Evolutionary conservation across 2,113 vertebrate genomes (phyloP).

Genomic region (Tachysurus fulvidraco): DNA sequence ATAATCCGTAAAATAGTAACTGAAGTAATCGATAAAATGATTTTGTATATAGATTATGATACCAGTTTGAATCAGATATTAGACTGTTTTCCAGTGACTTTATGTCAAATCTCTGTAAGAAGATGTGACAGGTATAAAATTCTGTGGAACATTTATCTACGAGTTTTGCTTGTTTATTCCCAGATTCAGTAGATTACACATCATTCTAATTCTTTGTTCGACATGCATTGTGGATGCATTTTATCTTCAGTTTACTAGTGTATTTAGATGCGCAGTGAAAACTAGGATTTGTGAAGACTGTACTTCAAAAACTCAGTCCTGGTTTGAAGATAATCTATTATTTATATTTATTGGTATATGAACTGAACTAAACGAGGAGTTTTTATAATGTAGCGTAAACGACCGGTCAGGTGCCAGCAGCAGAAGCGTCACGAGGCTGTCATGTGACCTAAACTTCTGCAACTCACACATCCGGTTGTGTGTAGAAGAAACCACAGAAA

Average conservation of each 20-base stretch:
- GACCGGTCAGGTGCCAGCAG: constrained; percentile 19
- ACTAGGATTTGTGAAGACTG: neutral
- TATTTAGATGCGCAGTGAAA: neutral
- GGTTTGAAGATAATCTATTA: neutral
- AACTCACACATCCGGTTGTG: constrained; percentile 76
- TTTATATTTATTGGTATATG: neutral
- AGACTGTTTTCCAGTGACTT: too few species aligned
- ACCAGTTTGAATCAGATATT: too few species aligned
- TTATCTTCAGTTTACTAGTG: neutral
- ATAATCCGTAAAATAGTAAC: too few species aligned
- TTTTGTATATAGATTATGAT: too few species aligned
- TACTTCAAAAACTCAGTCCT: neutral
- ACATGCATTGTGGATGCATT: neutral
- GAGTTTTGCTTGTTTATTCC: too few species aligned
- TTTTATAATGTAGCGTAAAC: neutral
- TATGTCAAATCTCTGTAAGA: too few species aligned
- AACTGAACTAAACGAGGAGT: neutral
- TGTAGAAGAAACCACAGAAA: constrained; percentile 57
- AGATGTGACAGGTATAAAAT: too few species aligned
- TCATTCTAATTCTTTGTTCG: neutral
- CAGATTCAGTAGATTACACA: neutral
- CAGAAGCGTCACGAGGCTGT: constrained; percentile 54
- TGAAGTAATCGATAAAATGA: too few species aligned
- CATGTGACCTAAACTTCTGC: constrained; percentile 66
- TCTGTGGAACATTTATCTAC: too few species aligned